phyloP scores from a whole-genome alignment of 2,113 vertebrate genomes.

The Ranitomeya variabilis region DNA sequence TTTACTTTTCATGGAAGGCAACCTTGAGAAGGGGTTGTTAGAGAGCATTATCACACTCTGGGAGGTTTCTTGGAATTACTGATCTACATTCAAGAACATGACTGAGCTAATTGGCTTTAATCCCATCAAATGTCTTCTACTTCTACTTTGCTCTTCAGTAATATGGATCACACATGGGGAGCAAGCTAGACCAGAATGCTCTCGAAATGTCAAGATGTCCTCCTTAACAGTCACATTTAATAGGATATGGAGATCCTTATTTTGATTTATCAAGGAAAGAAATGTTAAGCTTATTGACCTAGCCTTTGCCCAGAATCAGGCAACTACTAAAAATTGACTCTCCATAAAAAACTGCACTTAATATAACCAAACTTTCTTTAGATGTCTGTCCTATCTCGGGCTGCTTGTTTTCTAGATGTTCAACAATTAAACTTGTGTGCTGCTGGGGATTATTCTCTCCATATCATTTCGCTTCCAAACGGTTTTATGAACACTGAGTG shows the following conservation, averaged over 20 bases:
- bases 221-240: conserved; percentile 41
- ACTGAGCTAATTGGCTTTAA: conserved; percentile 63
- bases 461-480: no score
- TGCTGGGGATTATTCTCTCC: no score
- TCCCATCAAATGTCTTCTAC: conserved; percentile 33
- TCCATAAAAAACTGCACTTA: background rate
- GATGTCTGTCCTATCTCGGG: background rate
- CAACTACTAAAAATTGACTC: background rate
- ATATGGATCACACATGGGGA: conserved; percentile 44
- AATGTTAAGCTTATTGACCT: background rate
- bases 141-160: conserved; percentile 57
- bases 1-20: background rate
- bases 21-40: conserved; percentile 60
- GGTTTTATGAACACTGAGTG: no score
- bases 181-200: conserved; percentile 58
- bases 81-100: conserved; percentile 70
- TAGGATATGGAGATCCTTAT: conserved; percentile 11
- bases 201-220: conserved; percentile 58
- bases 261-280: background rate
- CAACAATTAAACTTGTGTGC: background rate
- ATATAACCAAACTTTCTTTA: background rate
- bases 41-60: conserved; percentile 47
- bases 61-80: conserved; percentile 69
- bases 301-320: background rate
- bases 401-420: background rate